A percentile compares a stretch with the other conserved stretches of the same genome.
These are phyloP conservation scores for Dasyprocta punctata DNA, from an alignment of 2,113 vertebrate genomes.

Conservation along the genomic window DNA sequence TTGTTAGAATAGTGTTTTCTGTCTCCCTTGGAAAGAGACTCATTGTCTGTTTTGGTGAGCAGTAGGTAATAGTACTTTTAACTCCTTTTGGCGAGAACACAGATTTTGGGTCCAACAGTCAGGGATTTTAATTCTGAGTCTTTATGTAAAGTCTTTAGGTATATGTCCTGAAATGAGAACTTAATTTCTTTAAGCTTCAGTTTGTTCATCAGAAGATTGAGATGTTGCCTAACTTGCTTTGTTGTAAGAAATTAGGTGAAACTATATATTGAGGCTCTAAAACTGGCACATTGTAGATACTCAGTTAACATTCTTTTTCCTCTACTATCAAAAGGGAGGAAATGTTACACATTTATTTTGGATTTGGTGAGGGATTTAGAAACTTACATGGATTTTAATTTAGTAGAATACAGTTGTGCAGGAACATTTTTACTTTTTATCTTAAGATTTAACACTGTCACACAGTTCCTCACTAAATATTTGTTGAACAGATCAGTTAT, in stretches of 20 bases:
- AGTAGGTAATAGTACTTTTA: constrained; percentile 26
- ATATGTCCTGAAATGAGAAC: neutral
- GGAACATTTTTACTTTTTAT: constrained; percentile 54
- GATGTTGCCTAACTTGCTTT: constrained; percentile 24
- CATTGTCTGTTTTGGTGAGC: neutral
- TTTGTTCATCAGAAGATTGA: constrained; percentile 36
- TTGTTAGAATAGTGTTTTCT: neutral
- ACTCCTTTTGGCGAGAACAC: neutral
- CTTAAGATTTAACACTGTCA: constrained; percentile 35
- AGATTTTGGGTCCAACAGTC: constrained; percentile 5
- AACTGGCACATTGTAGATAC: neutral
- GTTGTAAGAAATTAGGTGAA: neutral
- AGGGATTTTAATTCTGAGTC: constrained; percentile 17
- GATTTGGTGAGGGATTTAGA: constrained; percentile 55
- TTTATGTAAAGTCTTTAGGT: constrained; percentile 4
- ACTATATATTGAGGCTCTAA: neutral
- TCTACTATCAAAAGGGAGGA: neutral
- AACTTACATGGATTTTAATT: constrained; percentile 19
- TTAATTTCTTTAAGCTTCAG: neutral
- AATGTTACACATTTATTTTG: neutral
- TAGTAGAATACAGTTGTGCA: constrained; percentile 22
- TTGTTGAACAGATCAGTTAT: constrained; percentile 45
- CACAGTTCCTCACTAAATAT: constrained; percentile 35
- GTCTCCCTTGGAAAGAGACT: neutral
- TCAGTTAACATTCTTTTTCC: neutral